phyloP scores from a whole-genome alignment of 2,888 invertebrate genomes.

The Agonopterix heracliana region DNA sequence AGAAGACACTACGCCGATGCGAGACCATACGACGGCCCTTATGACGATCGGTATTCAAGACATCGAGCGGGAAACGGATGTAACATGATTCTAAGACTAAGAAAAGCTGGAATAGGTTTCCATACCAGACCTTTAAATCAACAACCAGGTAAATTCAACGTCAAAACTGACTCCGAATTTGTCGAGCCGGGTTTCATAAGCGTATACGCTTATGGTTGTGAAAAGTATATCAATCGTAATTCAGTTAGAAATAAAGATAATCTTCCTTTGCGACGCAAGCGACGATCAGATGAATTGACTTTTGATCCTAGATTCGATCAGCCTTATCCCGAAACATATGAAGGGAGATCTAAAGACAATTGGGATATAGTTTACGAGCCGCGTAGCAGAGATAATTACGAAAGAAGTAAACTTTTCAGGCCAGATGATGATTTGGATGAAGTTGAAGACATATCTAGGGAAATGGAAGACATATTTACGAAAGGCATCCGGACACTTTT shows the following conservation, averaged over 20 bases:
- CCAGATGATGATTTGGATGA: constrained; percentile 76
- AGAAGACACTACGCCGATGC: constrained; percentile 60
- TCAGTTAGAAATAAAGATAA: constrained; percentile 56
- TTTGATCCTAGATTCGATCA: constrained; percentile 51
- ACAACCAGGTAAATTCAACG: constrained; percentile 82
- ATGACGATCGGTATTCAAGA: constrained; percentile 30
- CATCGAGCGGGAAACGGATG: constrained; percentile 74
- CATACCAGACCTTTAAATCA: constrained; percentile 82
- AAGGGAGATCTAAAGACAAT: constrained; percentile 41
- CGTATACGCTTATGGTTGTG: constrained; percentile 90
- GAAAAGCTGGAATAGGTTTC: constrained; percentile 88
- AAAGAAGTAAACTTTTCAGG: constrained; percentile 65
- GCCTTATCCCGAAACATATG: constrained; percentile 28
- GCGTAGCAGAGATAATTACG: constrained; percentile 52
- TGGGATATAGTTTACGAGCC: constrained; percentile 59
- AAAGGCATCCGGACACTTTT: constrained; percentile 88
- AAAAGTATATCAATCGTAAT: constrained; percentile 71
- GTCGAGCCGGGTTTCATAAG: constrained; percentile 90
- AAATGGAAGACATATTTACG: constrained; percentile 90
- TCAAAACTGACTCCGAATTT: constrained; percentile 88
- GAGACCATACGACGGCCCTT: constrained; percentile 39
- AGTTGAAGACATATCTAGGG: constrained; percentile 81
- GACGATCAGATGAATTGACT: constrained; percentile 59
- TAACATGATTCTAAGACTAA: constrained; percentile 85
- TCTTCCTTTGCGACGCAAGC: constrained; percentile 45